phyloP scores from a whole-genome alignment of 2,888 invertebrate species.

The Myathropa florea region DNA sequence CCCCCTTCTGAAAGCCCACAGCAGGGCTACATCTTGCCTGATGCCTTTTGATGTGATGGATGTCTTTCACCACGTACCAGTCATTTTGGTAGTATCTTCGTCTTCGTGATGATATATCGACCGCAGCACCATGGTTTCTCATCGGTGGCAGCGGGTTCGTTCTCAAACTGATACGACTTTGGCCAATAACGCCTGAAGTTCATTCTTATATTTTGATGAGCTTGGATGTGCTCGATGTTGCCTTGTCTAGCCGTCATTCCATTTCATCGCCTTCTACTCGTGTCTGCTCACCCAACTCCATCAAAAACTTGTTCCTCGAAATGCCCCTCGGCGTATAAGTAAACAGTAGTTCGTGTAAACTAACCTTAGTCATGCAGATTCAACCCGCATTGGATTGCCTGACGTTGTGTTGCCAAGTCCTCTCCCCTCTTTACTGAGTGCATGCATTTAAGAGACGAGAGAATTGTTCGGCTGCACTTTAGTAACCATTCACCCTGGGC shows the following conservation, averaged over 20 bases:
- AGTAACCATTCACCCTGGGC: slow-evolving; percentile 9
- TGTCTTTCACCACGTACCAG: too few species aligned
- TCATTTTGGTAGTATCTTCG: too few species aligned
- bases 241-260: neutral
- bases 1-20: too few species aligned
- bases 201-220: neutral
- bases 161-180: too few species aligned
- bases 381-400: neutral
- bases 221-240: neutral
- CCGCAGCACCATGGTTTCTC: too few species aligned
- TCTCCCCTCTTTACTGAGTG: neutral
- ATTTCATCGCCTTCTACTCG: neutral
- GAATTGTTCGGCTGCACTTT: neutral
- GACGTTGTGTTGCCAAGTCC: neutral
- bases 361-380: neutral
- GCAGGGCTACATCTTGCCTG: too few species aligned
- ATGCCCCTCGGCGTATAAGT: neutral
- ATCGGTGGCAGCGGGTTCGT: too few species aligned
- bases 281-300: neutral
- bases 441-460: slow-evolving; percentile 12
- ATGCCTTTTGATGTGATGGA: too few species aligned
- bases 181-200: too few species aligned
- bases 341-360: neutral
- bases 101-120: too few species aligned
- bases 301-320: neutral